These are phyloP conservation scores for Epinotia nisella DNA, from an alignment of 2,888 invertebrate species.

Conservation along the genomic window DNA sequence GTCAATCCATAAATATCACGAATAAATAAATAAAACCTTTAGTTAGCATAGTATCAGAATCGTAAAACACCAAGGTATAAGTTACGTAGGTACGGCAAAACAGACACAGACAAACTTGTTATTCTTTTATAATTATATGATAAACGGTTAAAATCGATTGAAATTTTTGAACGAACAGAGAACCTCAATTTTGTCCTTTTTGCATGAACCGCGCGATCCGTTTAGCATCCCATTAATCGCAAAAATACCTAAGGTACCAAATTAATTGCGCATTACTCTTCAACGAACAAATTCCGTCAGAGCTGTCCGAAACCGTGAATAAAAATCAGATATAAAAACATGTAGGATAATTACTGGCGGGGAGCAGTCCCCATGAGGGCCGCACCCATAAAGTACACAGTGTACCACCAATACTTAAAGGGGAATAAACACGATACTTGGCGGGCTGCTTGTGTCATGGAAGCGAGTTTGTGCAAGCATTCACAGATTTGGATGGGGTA, in stretches of 20 bases:
- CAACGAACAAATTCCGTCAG: constrained; percentile 36
- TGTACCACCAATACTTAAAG: constrained; percentile 53
- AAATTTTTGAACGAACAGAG: too few species aligned
- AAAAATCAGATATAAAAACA: constrained; percentile 83
- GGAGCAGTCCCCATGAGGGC: constrained; percentile 75
- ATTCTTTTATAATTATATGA: too few species aligned
- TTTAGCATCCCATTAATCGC: too few species aligned
- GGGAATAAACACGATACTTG: constrained; percentile 73
- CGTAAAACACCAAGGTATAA: too few species aligned
- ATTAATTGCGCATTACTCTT: constrained; percentile 24
- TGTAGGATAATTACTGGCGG: constrained; percentile 81
- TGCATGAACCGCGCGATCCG: too few species aligned
- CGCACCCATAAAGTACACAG: constrained; percentile 66
- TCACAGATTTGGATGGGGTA: constrained; percentile 84
- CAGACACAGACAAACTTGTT: too few species aligned
- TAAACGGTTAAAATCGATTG: too few species aligned
- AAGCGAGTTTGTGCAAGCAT: constrained; percentile 85
- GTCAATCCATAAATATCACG: too few species aligned
- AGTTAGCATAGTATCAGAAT: too few species aligned
- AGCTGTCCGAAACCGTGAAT: constrained; percentile 67
- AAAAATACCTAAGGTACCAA: not conserved
- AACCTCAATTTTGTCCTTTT: too few species aligned
- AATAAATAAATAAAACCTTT: too few species aligned
- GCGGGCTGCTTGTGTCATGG: constrained; percentile 82
- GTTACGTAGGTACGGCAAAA: too few species aligned